Evolutionary conservation across 2,113 vertebrate genomes (phyloP).

Genomic region (Xenopus borealis): DNA sequence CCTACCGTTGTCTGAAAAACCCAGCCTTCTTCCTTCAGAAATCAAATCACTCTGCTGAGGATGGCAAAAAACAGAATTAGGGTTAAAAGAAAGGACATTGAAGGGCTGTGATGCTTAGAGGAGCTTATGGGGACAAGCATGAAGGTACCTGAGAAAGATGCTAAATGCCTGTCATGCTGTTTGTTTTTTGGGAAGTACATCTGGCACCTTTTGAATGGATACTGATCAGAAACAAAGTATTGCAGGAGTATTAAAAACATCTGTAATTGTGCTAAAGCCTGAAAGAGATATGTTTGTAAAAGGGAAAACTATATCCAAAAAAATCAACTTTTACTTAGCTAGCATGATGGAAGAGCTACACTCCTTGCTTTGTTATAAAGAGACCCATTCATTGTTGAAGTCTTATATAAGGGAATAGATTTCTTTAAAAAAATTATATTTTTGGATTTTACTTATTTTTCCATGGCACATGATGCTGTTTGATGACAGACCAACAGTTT

Average conservation of each 20-base stretch:
- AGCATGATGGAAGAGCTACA: no score
- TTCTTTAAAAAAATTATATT: no score
- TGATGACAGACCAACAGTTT: no score
- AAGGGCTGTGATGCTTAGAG: background rate
- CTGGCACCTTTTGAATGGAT: background rate
- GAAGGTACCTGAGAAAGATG: background rate
- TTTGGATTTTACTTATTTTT: no score
- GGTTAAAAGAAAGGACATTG: background rate
- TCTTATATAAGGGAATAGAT: no score
- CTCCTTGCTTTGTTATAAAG: no score
- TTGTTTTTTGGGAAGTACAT: background rate
- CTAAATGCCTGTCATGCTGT: background rate
- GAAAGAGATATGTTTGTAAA: no score
- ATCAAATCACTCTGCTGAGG: constrained; percentile 25
- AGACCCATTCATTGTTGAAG: no score
- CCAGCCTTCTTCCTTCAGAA: constrained; percentile 72
- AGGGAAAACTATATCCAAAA: no score
- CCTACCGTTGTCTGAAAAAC: constrained; percentile 63
- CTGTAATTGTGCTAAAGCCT: no score
- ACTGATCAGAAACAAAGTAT: background rate
- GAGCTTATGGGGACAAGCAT: background rate
- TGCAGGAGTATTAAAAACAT: background rate
- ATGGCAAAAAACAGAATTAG: constrained; percentile 74
- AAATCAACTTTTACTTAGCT: no score
- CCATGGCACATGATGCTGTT: no score